These are phyloP conservation scores for Incurvaria masculella DNA, from an alignment of 2,888 invertebrate species.

Conservation along the genomic window DNA sequence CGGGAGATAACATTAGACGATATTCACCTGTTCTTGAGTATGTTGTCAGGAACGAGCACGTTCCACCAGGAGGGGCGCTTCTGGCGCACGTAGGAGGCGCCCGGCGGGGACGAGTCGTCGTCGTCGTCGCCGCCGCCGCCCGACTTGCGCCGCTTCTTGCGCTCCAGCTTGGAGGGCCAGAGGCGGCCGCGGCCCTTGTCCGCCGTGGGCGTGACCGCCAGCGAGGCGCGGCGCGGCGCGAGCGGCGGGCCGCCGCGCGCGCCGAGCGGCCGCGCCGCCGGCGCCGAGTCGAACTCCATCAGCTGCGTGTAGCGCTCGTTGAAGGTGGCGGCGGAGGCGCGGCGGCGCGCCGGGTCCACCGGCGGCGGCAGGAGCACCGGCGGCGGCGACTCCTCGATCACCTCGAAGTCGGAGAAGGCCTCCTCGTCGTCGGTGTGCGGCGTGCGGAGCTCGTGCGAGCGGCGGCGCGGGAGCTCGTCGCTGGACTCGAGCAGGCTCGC, in stretches of 20 bases:
- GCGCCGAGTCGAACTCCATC: constrained; percentile 40
- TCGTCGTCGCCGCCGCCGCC: constrained; percentile 32
- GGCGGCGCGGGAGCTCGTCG: constrained; percentile 43
- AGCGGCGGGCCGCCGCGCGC: constrained; percentile 26
- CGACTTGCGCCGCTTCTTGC: constrained; percentile 54
- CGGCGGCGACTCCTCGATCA: constrained; percentile 24
- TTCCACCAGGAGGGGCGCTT: constrained; percentile 89
- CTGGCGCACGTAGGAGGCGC: constrained; percentile 53
- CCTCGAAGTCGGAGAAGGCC: constrained; percentile 31
- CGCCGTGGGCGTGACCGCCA: constrained; percentile 35
- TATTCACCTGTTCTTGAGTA: constrained; percentile 64
- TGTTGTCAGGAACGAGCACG: constrained; percentile 77
- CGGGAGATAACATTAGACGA: constrained; percentile 10
- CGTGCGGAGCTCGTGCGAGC: constrained; percentile 36
- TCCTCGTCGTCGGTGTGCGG: constrained; percentile 44
- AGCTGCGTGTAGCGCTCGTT: constrained; percentile 46
- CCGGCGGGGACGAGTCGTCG: constrained; percentile 42
- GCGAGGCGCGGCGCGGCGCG: constrained; percentile 42
- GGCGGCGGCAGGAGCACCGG: no score
- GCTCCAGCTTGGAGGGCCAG: constrained; percentile 56
- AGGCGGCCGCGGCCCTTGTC: constrained; percentile 62
- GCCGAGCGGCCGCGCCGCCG: not conserved
- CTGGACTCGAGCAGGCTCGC: constrained; percentile 45
- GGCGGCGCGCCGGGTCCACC: constrained; percentile 33
- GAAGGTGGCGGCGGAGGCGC: constrained; percentile 46